phyloP scores from a whole-genome alignment of 2,113 vertebrate genomes.

The Strix aluco region DNA sequence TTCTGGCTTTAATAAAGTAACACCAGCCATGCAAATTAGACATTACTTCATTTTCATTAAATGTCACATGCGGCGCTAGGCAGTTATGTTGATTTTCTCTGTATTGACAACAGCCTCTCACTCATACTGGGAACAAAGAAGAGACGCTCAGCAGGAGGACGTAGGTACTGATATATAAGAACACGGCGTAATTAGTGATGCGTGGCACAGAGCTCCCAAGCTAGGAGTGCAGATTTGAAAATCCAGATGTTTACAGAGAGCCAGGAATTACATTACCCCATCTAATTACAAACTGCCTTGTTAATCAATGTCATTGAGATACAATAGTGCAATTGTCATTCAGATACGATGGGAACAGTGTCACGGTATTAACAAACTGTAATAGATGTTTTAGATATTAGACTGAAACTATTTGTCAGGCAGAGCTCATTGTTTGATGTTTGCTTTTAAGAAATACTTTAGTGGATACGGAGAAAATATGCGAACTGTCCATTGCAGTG shows the following conservation, averaged over 20 bases:
- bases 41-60: slow-evolving; percentile 20
- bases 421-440: background rate
- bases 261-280: background rate
- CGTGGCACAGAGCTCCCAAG: background rate
- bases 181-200: background rate
- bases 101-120: background rate
- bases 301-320: background rate
- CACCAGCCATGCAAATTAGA: background rate
- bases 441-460: background rate
- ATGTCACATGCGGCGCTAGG: background rate
- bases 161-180: background rate
- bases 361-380: background rate
- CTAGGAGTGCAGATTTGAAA: background rate
- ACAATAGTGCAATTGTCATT: background rate
- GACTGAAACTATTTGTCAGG: background rate
- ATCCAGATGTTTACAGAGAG: background rate
- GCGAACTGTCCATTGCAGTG: background rate
- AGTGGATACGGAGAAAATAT: background rate
- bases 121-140: background rate
- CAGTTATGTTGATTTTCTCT: background rate
- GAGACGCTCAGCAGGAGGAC: background rate
- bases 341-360: background rate
- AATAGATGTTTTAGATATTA: background rate
- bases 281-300: background rate
- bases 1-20: background rate